Evolutionary conservation across 64 coral and sea anemone species (phyloP).

Genomic region (Montipora efflorescens): DNA sequence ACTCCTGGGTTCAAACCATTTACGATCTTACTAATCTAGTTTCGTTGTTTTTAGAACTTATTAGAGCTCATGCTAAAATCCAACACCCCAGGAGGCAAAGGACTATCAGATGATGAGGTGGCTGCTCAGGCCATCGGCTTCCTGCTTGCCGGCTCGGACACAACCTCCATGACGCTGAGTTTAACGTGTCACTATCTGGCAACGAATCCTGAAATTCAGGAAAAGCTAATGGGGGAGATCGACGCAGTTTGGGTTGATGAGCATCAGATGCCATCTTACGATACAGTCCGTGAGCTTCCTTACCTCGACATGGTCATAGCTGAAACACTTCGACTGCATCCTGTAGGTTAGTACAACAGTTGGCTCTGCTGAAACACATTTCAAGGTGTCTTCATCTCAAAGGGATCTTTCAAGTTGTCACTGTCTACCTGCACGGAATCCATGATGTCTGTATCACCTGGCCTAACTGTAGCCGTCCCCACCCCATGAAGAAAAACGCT

Average conservation of each 20-base stretch:
- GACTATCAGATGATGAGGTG: conserved; percentile 57
- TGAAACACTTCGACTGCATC: conserved; percentile 56
- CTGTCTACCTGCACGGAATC: too few species aligned
- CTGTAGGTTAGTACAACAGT: not conserved
- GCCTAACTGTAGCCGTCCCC: too few species aligned
- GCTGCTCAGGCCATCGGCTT: conserved; percentile 47
- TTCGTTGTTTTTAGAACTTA: conserved; percentile 14
- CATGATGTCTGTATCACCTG: too few species aligned
- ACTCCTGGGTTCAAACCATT: too few species aligned
- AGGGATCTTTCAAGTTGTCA: too few species aligned
- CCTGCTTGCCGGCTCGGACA: conserved; percentile 56
- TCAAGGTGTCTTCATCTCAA: not conserved
- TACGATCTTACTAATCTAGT: too few species aligned
- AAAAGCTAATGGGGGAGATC: conserved; percentile 42
- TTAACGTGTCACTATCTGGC: conserved; percentile 47
- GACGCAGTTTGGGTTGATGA: conserved; percentile 49
- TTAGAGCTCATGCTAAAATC: conserved; percentile 54
- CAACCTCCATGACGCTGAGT: conserved; percentile 46
- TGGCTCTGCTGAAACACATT: too few species aligned
- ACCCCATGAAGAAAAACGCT: too few species aligned
- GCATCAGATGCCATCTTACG: conserved; percentile 54
- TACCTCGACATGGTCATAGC: conserved; percentile 70
- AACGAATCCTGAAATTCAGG: conserved; percentile 43
- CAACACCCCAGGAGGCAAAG: not conserved
- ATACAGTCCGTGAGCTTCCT: conserved; percentile 47